Percentiles rank a stretch among this genome's conserved stretches.
These are phyloP conservation scores for Caiman crocodilus DNA, from an alignment of 2,797 vertebrate genomes.

Conservation along the genomic window DNA sequence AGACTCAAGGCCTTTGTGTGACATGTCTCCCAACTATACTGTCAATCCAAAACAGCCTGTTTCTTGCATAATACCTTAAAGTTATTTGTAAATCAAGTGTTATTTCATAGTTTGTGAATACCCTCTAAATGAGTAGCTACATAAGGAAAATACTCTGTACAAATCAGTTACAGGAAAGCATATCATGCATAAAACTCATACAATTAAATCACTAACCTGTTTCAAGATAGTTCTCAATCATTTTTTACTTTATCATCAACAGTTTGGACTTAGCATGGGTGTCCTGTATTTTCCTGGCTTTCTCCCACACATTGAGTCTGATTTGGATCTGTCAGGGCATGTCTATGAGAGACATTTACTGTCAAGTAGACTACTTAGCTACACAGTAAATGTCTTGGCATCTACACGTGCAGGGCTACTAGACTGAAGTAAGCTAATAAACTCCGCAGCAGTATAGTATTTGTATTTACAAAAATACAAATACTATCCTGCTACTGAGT, in stretches of 20 bases:
- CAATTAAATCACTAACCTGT: not conserved
- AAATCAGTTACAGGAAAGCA: not conserved
- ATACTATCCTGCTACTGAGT: no score
- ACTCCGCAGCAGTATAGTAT: no score
- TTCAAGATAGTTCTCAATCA: accelerated
- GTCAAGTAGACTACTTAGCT: no score
- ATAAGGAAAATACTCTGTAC: no score
- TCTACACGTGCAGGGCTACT: no score
- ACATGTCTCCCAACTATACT: no score
- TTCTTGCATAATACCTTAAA: not conserved
- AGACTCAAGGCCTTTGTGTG: no score
- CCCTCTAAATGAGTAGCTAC: not conserved
- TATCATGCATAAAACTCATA: not conserved
- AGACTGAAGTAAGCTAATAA: no score
- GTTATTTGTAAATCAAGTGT: not conserved
- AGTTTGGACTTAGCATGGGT: not conserved
- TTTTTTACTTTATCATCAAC: not conserved
- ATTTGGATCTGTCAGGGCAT: not conserved
- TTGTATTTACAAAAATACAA: no score
- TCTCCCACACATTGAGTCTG: not conserved
- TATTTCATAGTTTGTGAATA: not conserved
- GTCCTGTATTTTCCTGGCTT: not conserved
- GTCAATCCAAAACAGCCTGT: no score
- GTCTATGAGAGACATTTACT: no score
- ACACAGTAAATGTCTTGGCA: no score